phyloP scores from a whole-genome alignment of 2,113 vertebrate genomes.

The Oryzias curvinotus region DNA sequence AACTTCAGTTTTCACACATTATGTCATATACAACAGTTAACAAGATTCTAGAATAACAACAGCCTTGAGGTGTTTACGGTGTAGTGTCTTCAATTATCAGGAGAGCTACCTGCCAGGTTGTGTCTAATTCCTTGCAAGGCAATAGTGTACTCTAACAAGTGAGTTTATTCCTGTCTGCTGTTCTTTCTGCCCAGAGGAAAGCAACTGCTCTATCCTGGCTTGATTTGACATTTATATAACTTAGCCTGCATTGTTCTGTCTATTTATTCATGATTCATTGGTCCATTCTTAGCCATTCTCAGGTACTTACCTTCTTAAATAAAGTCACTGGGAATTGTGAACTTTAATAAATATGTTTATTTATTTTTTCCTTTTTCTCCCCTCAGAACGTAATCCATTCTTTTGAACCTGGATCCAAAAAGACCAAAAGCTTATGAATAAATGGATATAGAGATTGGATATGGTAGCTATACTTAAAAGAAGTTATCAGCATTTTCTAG shows the following conservation, averaged over 20 bases:
- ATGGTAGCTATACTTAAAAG: no score
- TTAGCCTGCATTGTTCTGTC: slow-evolving; percentile 6
- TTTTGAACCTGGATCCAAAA: neutral
- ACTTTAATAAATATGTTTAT: slow-evolving; percentile 21
- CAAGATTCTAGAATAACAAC: slow-evolving; percentile 69
- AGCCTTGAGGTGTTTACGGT: slow-evolving; percentile 72
- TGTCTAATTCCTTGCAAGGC: slow-evolving; percentile 69
- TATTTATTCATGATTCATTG: neutral
- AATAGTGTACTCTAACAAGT: slow-evolving; percentile 67
- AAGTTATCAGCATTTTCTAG: no score
- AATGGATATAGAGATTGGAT: no score
- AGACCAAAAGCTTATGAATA: neutral
- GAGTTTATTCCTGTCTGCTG: slow-evolving; percentile 60
- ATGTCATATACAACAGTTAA: slow-evolving; percentile 69
- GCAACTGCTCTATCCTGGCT: slow-evolving; percentile 42
- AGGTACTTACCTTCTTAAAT: slow-evolving; percentile 7
- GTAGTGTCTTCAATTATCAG: slow-evolving; percentile 72
- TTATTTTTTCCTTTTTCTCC: neutral
- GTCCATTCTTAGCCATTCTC: slow-evolving; percentile 18
- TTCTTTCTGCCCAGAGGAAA: slow-evolving; percentile 49
- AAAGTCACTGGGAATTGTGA: slow-evolving; percentile 20
- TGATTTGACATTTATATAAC: slow-evolving; percentile 53
- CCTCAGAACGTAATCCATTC: slow-evolving; percentile 25
- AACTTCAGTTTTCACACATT: slow-evolving; percentile 51
- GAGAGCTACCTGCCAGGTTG: slow-evolving; percentile 70